These are phyloP conservation scores for Lepidocyrtinus sp. DNA, from an alignment of 2,888 invertebrate genomes.

Conservation along the genomic window DNA sequence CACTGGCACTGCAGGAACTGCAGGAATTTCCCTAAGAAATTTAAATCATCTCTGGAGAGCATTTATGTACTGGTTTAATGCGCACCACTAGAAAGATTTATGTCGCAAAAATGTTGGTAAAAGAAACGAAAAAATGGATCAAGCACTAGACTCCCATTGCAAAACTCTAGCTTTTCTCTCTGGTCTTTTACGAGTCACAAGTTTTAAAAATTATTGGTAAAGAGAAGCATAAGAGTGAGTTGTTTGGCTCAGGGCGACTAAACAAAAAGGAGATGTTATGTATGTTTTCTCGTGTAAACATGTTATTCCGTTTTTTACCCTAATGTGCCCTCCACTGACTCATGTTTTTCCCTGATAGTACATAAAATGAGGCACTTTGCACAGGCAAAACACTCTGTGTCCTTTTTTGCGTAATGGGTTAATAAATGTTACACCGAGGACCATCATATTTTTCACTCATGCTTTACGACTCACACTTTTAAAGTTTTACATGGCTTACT, in stretches of 20 bases:
- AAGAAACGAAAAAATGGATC: too few species aligned
- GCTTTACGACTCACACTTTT: conserved; percentile 13
- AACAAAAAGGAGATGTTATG: too few species aligned
- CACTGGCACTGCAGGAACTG: too few species aligned
- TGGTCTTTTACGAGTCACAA: too few species aligned
- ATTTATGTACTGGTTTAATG: conserved; percentile 20
- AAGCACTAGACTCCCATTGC: too few species aligned
- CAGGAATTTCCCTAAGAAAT: too few species aligned
- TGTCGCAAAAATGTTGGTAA: conserved; percentile 20
- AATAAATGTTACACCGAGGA: conserved; percentile 32
- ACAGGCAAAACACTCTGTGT: background rate
- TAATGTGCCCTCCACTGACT: too few species aligned
- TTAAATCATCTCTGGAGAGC: conserved; percentile 21
- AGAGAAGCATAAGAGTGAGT: too few species aligned
- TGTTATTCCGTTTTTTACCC: background rate
- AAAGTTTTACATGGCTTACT: conserved; percentile 23
- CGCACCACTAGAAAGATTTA: conserved; percentile 28
- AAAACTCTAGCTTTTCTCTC: too few species aligned
- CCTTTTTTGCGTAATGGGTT: conserved; percentile 26
- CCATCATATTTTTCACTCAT: conserved; percentile 25
- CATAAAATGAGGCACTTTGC: background rate
- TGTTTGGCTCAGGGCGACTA: too few species aligned
- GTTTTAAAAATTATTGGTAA: too few species aligned
- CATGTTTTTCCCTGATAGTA: background rate
- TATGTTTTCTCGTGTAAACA: background rate